Evolutionary conservation across 2,797 vertebrate genomes (phyloP).

Genomic region (Phoxinus dragarum): DNA sequence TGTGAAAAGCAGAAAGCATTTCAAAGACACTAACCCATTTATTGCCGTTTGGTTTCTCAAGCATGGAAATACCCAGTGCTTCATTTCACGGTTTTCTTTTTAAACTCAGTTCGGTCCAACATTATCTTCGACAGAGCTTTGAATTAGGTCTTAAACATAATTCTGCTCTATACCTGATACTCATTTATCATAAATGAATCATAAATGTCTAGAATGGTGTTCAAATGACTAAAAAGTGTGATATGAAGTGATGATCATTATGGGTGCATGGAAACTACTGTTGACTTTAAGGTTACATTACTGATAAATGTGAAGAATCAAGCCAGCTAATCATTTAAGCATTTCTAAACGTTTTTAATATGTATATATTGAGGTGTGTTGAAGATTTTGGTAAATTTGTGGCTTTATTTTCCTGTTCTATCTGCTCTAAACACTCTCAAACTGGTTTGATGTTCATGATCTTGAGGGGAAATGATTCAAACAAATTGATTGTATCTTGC

Average conservation of each 20-base stretch:
- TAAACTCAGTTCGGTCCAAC: not conserved
- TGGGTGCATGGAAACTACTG: slow-evolving; percentile 21
- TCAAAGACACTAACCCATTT: slow-evolving; percentile 6
- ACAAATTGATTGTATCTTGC: not conserved
- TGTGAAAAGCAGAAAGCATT: slow-evolving; percentile 69
- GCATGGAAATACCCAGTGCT: not conserved
- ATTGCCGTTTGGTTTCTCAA: not conserved
- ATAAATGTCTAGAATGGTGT: not conserved
- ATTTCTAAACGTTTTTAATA: slow-evolving; percentile 1
- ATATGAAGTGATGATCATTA: not conserved
- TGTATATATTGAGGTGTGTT: slow-evolving; percentile 6
- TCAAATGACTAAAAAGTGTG: not conserved
- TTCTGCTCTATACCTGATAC: not conserved
- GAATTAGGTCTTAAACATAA: not conserved
- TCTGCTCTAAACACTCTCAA: not conserved
- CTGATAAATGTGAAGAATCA: slow-evolving; percentile 12
- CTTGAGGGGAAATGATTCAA: not conserved
- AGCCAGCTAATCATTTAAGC: not conserved
- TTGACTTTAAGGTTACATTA: slow-evolving; percentile 6
- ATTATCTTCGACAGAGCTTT: not conserved
- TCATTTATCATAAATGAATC: not conserved
- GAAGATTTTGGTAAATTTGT: not conserved
- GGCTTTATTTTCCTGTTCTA: not conserved
- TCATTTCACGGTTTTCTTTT: too few relatives aligned
- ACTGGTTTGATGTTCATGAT: not conserved